phyloP scores from a whole-genome alignment of 1,140 invertebrate species.

The Sarcophaga bullata region DNA sequence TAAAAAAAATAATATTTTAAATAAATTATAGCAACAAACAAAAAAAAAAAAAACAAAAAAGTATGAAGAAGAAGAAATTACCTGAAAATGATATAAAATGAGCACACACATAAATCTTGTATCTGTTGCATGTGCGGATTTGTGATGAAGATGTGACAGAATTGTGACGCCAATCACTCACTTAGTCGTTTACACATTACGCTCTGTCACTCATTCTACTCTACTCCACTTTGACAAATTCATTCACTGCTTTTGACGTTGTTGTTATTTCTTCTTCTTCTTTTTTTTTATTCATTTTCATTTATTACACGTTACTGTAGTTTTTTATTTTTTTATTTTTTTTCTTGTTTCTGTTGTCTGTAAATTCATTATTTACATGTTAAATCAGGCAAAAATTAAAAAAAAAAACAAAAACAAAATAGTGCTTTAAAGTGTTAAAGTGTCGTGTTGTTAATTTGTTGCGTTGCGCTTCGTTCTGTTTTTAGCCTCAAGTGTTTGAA shows the following conservation, averaged over 20 bases:
- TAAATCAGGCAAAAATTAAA: neutral
- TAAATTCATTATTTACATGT: constrained; percentile 27
- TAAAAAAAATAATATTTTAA: no score
- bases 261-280: no score
- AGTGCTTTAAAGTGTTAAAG: neutral
- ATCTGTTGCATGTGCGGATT: neutral
- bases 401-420: neutral
- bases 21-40: no score
- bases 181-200: no score
- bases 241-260: neutral
- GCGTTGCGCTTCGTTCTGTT: no score
- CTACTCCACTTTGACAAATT: neutral
- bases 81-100: neutral
- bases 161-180: constrained; percentile 37
- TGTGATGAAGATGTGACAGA: constrained; percentile 28
- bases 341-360: no score
- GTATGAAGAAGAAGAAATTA: neutral
- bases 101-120: neutral
- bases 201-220: no score
- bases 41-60: no score
- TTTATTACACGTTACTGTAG: neutral
- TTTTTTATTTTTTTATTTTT: no score
- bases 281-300: no score
- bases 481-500: constrained; percentile 31
- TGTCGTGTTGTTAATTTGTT: neutral